Evolutionary conservation across 2,888 invertebrate species (phyloP).

Genomic region (Scaptomyza tumidula): DNA sequence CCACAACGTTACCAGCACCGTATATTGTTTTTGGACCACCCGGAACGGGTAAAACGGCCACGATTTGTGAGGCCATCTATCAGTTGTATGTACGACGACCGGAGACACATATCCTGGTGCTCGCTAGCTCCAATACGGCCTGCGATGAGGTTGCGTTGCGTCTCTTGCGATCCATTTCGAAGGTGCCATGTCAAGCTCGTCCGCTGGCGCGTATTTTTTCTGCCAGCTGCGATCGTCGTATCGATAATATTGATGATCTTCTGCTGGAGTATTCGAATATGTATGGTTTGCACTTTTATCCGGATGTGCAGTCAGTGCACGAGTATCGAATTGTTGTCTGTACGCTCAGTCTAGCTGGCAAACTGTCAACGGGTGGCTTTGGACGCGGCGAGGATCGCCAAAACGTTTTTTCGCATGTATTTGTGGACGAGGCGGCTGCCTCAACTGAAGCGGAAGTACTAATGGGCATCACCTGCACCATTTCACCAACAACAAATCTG

Average conservation of each 20-base stretch:
- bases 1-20: slow-evolving; percentile 86
- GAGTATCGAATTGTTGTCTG: slow-evolving; percentile 87
- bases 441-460: slow-evolving; percentile 89
- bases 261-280: slow-evolving; percentile 84
- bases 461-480: slow-evolving; percentile 85
- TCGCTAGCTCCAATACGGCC: slow-evolving; percentile 90
- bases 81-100: slow-evolving; percentile 86
- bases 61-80: slow-evolving; percentile 89
- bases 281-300: slow-evolving; percentile 82
- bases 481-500: slow-evolving; percentile 84
- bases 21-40: slow-evolving; percentile 91
- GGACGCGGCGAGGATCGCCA: slow-evolving; percentile 45
- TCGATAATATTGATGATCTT: slow-evolving; percentile 81
- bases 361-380: slow-evolving; percentile 84
- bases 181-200: slow-evolving; percentile 43
- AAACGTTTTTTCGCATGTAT: slow-evolving; percentile 87
- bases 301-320: slow-evolving; percentile 85
- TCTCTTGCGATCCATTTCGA: slow-evolving; percentile 81
- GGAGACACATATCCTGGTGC: slow-evolving; percentile 86
- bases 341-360: slow-evolving; percentile 87
- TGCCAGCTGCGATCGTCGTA: slow-evolving; percentile 81
- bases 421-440: slow-evolving; percentile 92
- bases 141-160: slow-evolving; percentile 88
- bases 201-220: slow-evolving; percentile 85
- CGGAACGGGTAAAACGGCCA: slow-evolving; percentile 90